Base-by-base conservation (phyloP, 2,797 vertebrate genomes). In the Streptopelia turtur region DNA sequence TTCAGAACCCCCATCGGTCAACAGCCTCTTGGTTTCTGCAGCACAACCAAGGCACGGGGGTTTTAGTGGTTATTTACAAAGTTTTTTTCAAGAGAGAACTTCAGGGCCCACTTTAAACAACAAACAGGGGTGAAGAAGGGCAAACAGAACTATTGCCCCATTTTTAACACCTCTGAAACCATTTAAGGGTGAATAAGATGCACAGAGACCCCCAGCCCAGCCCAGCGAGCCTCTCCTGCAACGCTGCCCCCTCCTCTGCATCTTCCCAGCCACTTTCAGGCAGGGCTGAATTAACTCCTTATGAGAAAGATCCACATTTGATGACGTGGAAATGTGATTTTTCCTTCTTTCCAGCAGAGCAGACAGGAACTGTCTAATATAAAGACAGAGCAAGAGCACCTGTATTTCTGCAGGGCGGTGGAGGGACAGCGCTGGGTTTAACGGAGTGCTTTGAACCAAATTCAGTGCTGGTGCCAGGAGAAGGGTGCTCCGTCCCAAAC, bases 191-290 rank as follows among this genome's bases (percentile, higher is more conserved):
- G 45, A 59, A 30, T 1, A 2, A 77, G 39, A 9, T 31, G 20
- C 37, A 5, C n/a, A 3, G 24, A 30, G 24, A 14, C 20, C 39
- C 68, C 3, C 1, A 28, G 27, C 9, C n/a, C 80, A 28, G 30
- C 9, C n/a, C 80, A 13, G 37, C 7, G 6, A 49, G 35, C 39
- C 37, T 35, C 50, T 27, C n/a, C 1, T 20, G 41, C 61, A 68
- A 1, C 0, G 0, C 30, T 47, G 15, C 49, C 7, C 0, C 7
- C 61, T 77, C 41, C 57, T 71, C 77, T 24, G 10, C 25, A 1
- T 31, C 43, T 27, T 25, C 23, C 68, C 53, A 22, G 5, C 24
- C 22, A 6, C 30, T 24, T 39, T 55, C 55, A 57, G 65, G 31
- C n/a, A 60, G 4, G 8, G 10, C 33, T n/a, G 24, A 63, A 52